Base-by-base conservation (phyloP, 2,113 vertebrate species). In the Scomber scombrus region DNA sequence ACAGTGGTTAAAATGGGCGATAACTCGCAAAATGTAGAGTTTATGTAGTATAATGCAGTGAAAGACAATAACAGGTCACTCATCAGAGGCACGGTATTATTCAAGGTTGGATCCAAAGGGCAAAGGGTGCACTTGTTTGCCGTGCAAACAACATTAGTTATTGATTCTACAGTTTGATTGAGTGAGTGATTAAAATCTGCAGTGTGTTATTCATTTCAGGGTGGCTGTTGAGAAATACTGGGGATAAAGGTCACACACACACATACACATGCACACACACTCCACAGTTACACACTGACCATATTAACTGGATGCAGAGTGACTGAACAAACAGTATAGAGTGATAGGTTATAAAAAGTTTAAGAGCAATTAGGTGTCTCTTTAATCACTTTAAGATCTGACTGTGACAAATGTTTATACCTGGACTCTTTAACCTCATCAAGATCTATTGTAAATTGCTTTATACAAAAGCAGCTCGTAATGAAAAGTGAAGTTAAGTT, bases 151-250 rank as follows among this genome's bases (percentile, higher is more conserved):
- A 34, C 57, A 78, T 87, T 67, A 65, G 5, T 74, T 79, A 81
- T 87, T 85, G 82, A 85, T 70, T 72, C 15, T 54, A 60, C 77
- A 52, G 84, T 89, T 81, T 81, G 81, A 88, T 63, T 55, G 64
- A 21, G 56, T 84, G 29, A 75, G 64, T 31, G 71, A 88, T 89
- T 76, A 57, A 72, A 85, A 62, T 26, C 18, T 52, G 18, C 14
- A 3, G 46, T 26, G 40, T 79, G 69, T 71, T 58, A 5, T 56
- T 70, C 12, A n/a, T 31, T 10, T 62, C 31, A 23, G 50, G 5
- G 15, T 64, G n/a, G 50, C 16, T 54, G 64, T 90, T 85, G 7
- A 55, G 82, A 86, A 88, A 88, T n/a, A 66, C 11, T 16, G 10
- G 0, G 80, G 72, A 21, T 82, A 85, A 91, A 90, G 87, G 69